Conservation (phyloP, 2,113 vertebrate genomes). For the Leiothrix lutea region DNA sequence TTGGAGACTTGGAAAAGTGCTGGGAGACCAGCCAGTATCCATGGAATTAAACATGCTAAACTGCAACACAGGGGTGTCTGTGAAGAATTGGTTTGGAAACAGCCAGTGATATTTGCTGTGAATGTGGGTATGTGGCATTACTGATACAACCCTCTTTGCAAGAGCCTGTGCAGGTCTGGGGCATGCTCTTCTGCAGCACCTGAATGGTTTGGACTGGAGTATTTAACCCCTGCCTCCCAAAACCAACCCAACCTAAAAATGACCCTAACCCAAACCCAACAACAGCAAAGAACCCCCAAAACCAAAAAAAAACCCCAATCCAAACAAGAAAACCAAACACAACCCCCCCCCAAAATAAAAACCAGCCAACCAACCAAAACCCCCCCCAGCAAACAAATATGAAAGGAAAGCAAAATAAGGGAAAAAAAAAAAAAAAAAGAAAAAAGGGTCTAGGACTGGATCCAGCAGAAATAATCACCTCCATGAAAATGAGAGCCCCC, state of each 20-base stretch:
- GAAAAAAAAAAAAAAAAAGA: accelerated
- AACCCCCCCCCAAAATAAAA: background rate
- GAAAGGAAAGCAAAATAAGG: background rate
- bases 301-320: background rate
- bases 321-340: background rate
- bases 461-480: slow-evolving; percentile 8
- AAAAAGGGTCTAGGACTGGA: background rate
- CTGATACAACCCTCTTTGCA: background rate
- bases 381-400: accelerated
- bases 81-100: background rate
- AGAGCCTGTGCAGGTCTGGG: background rate
- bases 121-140: background rate
- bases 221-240: background rate
- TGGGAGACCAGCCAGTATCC: background rate
- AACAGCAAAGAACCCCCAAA: too few species aligned
- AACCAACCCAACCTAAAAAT: background rate
- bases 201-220: background rate
- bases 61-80: background rate
- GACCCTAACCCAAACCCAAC: background rate
- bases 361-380: too few species aligned
- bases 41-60: background rate
- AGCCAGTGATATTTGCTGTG: background rate
- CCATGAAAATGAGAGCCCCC: background rate
- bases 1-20: background rate
- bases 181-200: background rate